Base-by-base conservation (phyloP, 64 coral and sea anemone genomes). In the Pachyseris speciosa region DNA sequence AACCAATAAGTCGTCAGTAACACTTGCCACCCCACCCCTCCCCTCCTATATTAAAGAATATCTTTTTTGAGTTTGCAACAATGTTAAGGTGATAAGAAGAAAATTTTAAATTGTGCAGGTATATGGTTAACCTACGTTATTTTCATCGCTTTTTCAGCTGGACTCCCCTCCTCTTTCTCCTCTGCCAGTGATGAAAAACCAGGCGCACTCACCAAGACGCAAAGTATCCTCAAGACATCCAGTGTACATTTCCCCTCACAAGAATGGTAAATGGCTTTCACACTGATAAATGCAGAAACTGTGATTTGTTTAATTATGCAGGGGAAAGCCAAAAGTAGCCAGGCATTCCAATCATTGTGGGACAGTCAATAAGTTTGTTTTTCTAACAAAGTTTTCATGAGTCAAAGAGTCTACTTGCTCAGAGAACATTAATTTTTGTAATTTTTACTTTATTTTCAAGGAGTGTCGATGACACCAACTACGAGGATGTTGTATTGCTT, bases 151-250 rank as follows among this genome's bases (percentile, higher is more conserved):
- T 17, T 45, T 63, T 63, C 34, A 98, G 96, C 31, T 95, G 64
- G 96, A 98, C 12, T 94, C 93, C 48, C 96, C 96, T 16, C 96
- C 96, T 7, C 89, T 98, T 1, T 98, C 96, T 12, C 96, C 96
- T 33, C 74, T 98, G 3, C 96, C 96, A 28, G 93, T 98, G 7
- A 86, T 94, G 52, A 92, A 88, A 80, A 92, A 98, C 40, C 94
- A 98, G 71, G 92, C 87, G 2, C 96, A 95, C 59, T 98, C 96
- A 15, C 96, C 96, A 37, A 67, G 96, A 31, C 60, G 93, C 44
- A 94, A 94, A 79, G 96, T 98, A 5, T 92, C 96, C 19, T 89
- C 88, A 3, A 87, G 86, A 50, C 96, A 98, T 31, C 61, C 88
- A 1, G 96, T 98, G 37, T 98, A 98, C 58, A 98, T 98, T 19